phyloP scores from a whole-genome alignment of 2,888 invertebrate species.

The Physocephala rufipes region DNA sequence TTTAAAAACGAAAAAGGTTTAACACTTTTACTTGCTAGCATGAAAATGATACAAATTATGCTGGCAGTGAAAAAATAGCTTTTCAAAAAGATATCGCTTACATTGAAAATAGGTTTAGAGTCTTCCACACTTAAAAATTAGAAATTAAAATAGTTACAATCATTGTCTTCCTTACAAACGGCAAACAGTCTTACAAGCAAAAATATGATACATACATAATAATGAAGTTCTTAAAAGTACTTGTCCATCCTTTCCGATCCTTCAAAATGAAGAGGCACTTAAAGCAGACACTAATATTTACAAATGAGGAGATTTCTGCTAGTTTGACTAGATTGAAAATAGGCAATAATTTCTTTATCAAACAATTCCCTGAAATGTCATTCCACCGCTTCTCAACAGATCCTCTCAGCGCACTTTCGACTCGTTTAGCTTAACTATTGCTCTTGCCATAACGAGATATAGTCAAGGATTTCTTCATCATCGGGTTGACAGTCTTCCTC shows the following conservation, averaged over 20 bases:
- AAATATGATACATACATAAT: neutral
- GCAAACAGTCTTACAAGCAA: conserved; percentile 15
- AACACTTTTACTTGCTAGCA: conserved; percentile 18
- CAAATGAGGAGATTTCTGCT: conserved; percentile 22
- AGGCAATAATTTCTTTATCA: neutral
- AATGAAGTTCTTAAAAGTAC: neutral
- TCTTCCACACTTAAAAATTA: conserved; percentile 42
- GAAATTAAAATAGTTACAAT: conserved; percentile 41
- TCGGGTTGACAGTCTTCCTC: conserved; percentile 78
- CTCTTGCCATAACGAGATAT: conserved; percentile 63
- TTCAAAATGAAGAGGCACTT: conserved; percentile 32
- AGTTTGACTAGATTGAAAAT: conserved; percentile 35
- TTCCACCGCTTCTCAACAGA: too few species aligned
- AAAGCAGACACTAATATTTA: neutral
- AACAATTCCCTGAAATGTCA: neutral
- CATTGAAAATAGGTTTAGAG: conserved; percentile 35
- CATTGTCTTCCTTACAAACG: conserved; percentile 51
- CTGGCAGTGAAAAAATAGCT: conserved; percentile 4
- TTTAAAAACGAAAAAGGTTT: conserved; percentile 10
- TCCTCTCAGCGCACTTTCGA: neutral
- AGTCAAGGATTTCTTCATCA: conserved; percentile 87
- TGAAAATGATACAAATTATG: conserved; percentile 16
- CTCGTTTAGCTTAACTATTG: too few species aligned
- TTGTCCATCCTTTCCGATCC: neutral
- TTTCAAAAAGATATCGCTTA: conserved; percentile 14